Evolutionary conservation across 2,888 invertebrate species (phyloP), one percentile per base, ranked within the genome.

Genomic region (Trachelus stipa): DNA sequence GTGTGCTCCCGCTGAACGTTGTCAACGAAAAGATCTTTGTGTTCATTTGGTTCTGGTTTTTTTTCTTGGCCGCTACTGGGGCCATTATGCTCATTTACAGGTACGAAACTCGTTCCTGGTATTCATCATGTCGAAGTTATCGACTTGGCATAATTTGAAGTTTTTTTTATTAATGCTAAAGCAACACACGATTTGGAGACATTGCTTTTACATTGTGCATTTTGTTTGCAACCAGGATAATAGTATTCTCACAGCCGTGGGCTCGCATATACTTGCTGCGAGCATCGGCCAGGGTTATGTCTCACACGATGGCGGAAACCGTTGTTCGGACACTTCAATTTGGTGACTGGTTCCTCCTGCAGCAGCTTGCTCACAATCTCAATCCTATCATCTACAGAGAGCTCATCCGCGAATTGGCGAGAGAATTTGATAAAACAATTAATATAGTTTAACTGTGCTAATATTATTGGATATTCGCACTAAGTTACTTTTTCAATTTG

Each of bases 11-110:
- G 0, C 87, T 96, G 12, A 97, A 97, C 87, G 94, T 96, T 82
- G 93, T 97, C 73, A 96, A 97, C 87, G 96, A 96, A 87, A 97
- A 96, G 89, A 94, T 96, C 82, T 96, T 95, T 86, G 92, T 95
- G 1, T 93, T 96, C 75, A 90, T 96, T 1, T 96, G 96, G 95
- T 94, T 95, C 88, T 96, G 97, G 95, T 93, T 96, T 23, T 92
- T 95, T 34, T 89, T 95, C 73, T 92, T 97, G 76, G 92, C 95
- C 1, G 87, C 94, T 6, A 84, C 95, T 31, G 94, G 96, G 0
- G 92, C 93, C 9, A 81, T 95, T 9, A 94, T 95, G 74, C 90
- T 97, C 9, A 83, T 95, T 0, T 97, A 95, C 90, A 94, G 96
- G 79, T 88, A 82, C 1, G 31, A 56, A 56, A 23, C 23, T 56